phyloP scores from a whole-genome alignment of 2,797 vertebrate genomes.

The Arnoldichthys spilopterus region DNA sequence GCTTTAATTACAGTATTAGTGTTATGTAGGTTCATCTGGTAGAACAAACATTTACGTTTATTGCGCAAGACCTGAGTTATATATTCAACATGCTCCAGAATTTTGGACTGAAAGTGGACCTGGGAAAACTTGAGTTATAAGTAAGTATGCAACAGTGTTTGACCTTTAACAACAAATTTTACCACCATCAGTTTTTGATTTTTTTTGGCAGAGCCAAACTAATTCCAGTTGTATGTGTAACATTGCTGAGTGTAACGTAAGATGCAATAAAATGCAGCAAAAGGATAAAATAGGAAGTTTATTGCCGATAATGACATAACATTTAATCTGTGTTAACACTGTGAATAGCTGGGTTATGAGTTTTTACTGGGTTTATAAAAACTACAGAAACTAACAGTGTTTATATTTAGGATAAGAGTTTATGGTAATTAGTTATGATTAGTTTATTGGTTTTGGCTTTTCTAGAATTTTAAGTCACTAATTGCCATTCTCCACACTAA shows the following conservation, averaged over 20 bases:
- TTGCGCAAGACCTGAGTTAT: not conserved
- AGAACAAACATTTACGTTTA: not conserved
- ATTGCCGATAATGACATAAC: too few relatives aligned
- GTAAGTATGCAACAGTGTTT: not conserved
- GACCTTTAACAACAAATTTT: not conserved
- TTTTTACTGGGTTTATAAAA: too few relatives aligned
- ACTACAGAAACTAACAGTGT: too few relatives aligned
- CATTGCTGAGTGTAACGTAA: too few relatives aligned
- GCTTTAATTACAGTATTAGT: constrained; percentile 27
- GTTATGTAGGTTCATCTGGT: constrained; percentile 1
- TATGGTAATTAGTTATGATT: too few relatives aligned
- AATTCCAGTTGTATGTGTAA: not conserved
- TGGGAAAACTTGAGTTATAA: not conserved
- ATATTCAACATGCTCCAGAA: not conserved
- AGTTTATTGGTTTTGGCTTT: too few relatives aligned
- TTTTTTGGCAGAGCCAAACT: not conserved
- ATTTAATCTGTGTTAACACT: too few relatives aligned
- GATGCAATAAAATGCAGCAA: too few relatives aligned
- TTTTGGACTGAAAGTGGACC: not conserved
- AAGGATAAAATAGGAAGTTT: too few relatives aligned
- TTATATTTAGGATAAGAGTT: too few relatives aligned
- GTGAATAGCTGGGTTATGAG: too few relatives aligned
- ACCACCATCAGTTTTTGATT: not conserved
- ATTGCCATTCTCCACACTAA: not conserved
- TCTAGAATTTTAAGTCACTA: too few relatives aligned